A percentile compares a stretch with the other conserved stretches of the same genome.
These are phyloP conservation scores for Podotricha telesiphe DNA, from an alignment of 2,888 invertebrate genomes.

Conservation along the genomic window DNA sequence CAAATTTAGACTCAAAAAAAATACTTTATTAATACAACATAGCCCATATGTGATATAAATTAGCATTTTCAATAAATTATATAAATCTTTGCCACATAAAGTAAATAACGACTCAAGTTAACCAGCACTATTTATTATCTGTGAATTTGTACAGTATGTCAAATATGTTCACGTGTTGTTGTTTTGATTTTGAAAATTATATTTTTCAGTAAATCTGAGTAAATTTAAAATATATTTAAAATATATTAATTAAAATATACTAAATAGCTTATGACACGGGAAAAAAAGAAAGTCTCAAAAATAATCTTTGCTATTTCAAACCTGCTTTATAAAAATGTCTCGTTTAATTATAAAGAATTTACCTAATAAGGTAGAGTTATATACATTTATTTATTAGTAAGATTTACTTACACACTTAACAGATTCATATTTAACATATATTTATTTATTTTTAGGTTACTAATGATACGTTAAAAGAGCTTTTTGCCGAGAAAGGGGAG, in stretches of 20 bases:
- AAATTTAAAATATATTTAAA: background rate
- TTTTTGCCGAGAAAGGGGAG: constrained; percentile 91
- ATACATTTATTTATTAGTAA: background rate
- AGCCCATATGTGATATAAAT: no score
- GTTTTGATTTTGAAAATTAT: constrained; percentile 32
- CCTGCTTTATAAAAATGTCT: constrained; percentile 84
- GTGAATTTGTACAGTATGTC: background rate
- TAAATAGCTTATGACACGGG: background rate
- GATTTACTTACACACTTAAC: background rate
- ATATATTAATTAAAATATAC: background rate
- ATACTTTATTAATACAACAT: no score
- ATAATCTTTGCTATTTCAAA: constrained; percentile 1
- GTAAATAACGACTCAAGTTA: no score
- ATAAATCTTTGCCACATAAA: no score
- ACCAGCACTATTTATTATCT: no score
- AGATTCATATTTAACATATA: constrained; percentile 24
- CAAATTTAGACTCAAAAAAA: no score
- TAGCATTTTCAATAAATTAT: no score
- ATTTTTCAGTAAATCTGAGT: background rate
- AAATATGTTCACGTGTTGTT: constrained; percentile 39
- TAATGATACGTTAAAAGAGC: constrained; percentile 88
- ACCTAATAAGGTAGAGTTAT: constrained; percentile 88
- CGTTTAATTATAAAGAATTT: constrained; percentile 95
- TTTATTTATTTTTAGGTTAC: constrained; percentile 86
- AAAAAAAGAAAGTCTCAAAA: background rate